phyloP scores from a whole-genome alignment of 1,140 invertebrate genomes.

The Zaprionus africanus region DNA sequence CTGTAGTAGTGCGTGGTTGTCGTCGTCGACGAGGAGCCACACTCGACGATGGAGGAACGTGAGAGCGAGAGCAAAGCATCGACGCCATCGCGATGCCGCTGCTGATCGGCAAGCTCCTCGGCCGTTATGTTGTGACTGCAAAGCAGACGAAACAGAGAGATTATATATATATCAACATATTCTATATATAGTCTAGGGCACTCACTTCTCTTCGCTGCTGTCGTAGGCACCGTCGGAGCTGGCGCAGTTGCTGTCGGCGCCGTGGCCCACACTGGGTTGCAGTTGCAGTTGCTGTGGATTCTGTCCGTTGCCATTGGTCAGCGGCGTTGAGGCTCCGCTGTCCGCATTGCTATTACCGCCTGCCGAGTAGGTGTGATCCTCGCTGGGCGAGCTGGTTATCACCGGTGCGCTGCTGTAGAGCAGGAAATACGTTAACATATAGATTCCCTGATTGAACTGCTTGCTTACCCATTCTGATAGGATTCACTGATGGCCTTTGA shows the following conservation, averaged over 20 bases:
- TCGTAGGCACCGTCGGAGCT: constrained; percentile 85
- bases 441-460: not conserved
- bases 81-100: constrained; percentile 91
- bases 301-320: constrained; percentile 70
- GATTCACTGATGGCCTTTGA: constrained; percentile 84
- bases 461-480: constrained; percentile 80
- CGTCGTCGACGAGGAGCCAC: constrained; percentile 66
- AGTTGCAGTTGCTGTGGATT: constrained; percentile 23
- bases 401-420: constrained; percentile 84
- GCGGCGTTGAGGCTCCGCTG: constrained; percentile 75
- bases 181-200: too few species aligned
- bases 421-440: not conserved
- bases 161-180: too few species aligned
- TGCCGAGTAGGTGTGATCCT: constrained; percentile 91
- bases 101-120: constrained; percentile 89
- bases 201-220: constrained; percentile 86
- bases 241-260: constrained; percentile 77
- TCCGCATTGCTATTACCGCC: constrained; percentile 81
- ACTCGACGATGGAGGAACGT: constrained; percentile 67
- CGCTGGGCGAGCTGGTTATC: constrained; percentile 90
- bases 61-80: constrained; percentile 88
- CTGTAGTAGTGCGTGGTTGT: constrained; percentile 64
- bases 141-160: not conserved
- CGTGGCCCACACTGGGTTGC: constrained; percentile 36
- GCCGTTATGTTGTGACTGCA: constrained; percentile 73